Base-by-base conservation (phyloP, 2,113 vertebrate genomes). In the Pao palembangensis region DNA sequence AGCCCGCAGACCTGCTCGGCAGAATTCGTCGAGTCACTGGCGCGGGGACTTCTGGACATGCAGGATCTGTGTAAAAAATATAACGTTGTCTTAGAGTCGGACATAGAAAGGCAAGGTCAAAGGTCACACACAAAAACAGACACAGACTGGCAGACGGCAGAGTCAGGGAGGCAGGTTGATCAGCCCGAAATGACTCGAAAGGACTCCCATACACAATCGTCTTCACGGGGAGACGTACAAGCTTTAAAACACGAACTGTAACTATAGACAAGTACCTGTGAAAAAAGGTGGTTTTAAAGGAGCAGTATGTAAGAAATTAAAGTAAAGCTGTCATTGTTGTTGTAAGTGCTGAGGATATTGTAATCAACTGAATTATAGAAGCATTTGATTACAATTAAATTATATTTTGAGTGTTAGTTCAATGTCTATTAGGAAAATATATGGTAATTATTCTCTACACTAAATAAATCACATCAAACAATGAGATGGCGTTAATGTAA, bases 1-100 rank as follows among this genome's bases (percentile, higher is more conserved):
- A 95, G 93, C 68, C 81, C 88, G 17, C 91, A 95, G 71, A 96
- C 95, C 6, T 92, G 92, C 21, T 96, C 96, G 5, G 58, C 56
- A 8, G 75, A 17, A 51, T 93, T 98, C 77, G 89, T 93, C 6
- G 92, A 92, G 83, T 91, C 89, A 21, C 75, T 98, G 78, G 90
- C 88, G 81, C 90, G 90, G 51, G 94, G 93, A 38, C 92, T 98
- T 3, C 28, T 76, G 49, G 93, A 92, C 76, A 91, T 98, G 90
- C 91, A 82, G 82, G 92, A 92, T 69, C 84, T 99, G 69, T 98
- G 93, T 82, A 69, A 44, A 23, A 89, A 60, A 55, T 73, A 58
- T 48, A 89, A 79, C 71, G 16, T 34, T 17, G 31, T 25, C 55
- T 60, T 60, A 3, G 16, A 60, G 3, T n/a, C 28, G 0, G 34